Conservation (phyloP, 2,888 invertebrate genomes). For the Brassicogethes aeneus region DNA sequence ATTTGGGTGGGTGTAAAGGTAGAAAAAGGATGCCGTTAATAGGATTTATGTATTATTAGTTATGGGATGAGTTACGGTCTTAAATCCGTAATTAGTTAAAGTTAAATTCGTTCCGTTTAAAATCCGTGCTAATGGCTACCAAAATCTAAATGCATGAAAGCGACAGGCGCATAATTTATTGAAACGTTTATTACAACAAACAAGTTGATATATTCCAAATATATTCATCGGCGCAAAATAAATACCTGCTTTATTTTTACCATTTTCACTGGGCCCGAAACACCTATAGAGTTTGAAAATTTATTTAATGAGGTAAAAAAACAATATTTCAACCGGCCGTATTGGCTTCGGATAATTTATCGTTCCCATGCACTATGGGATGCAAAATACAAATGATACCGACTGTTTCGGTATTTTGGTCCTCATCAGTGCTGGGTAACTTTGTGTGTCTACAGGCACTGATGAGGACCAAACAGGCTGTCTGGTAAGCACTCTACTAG, state of each 20-base stretch:
- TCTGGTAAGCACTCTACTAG: too few relatives aligned
- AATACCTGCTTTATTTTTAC: conserved; percentile 32
- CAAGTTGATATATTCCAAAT: conserved; percentile 36
- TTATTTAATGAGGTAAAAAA: conserved; percentile 41
- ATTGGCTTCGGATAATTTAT: conserved; percentile 39
- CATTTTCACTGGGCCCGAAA: conserved; percentile 32
- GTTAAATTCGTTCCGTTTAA: conserved; percentile 11
- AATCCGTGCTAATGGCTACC: conserved; percentile 14
- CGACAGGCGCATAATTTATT: conserved; percentile 27
- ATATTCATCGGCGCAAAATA: conserved; percentile 35
- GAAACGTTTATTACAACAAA: conserved; percentile 35
- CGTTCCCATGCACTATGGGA: too few relatives aligned
- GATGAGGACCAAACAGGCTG: too few relatives aligned
- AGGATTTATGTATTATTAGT: too few relatives aligned
- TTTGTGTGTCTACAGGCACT: too few relatives aligned
- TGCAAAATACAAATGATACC: too few relatives aligned
- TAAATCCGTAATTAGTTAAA: too few relatives aligned
- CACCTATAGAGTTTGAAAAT: conserved; percentile 39
- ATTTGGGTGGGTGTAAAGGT: too few relatives aligned
- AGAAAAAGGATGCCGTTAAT: too few relatives aligned
- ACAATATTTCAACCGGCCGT: conserved; percentile 38
- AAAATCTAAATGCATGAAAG: conserved; percentile 13
- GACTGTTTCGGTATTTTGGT: too few relatives aligned
- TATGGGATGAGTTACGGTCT: too few relatives aligned
- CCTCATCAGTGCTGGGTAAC: too few relatives aligned